phyloP scores from a whole-genome alignment of 2,113 vertebrate species.

The Seriola quinqueradiata region DNA sequence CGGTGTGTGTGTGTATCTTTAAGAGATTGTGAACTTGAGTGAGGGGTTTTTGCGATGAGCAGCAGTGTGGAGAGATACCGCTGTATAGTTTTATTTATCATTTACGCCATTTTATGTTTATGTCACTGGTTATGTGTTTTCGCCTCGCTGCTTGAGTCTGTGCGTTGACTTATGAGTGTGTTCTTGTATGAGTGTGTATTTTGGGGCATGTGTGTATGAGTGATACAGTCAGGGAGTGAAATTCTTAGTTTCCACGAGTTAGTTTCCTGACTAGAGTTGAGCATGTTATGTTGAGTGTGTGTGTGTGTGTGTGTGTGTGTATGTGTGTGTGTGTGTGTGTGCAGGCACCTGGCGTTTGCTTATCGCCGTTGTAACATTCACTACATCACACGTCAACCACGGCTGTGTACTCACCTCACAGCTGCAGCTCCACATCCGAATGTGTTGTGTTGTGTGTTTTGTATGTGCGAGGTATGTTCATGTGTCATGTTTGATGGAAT shows the following conservation, averaged over 20 bases:
- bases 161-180: not conserved
- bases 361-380: slow-evolving; percentile 44
- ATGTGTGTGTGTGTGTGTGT: not conserved
- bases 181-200: not conserved
- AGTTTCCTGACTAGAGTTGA: not conserved
- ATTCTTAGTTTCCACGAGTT: not conserved
- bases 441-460: no score
- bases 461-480: no score
- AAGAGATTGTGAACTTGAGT: slow-evolving; percentile 13
- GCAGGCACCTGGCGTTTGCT: slow-evolving; percentile 27
- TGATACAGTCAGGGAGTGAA: not conserved
- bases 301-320: not conserved
- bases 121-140: slow-evolving; percentile 16
- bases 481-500: no score
- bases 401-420: not conserved
- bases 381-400: slow-evolving; percentile 17
- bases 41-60: slow-evolving; percentile 12
- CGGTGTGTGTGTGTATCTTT: not conserved
- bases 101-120: slow-evolving; percentile 22
- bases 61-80: not conserved
- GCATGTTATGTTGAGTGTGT: not conserved
- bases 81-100: slow-evolving; percentile 34
- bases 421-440: no score
- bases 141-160: slow-evolving; percentile 5
- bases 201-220: not conserved